These are phyloP conservation scores for Eupithecia inturbata DNA, from an alignment of 2,888 invertebrate genomes.

Conservation along the genomic window DNA sequence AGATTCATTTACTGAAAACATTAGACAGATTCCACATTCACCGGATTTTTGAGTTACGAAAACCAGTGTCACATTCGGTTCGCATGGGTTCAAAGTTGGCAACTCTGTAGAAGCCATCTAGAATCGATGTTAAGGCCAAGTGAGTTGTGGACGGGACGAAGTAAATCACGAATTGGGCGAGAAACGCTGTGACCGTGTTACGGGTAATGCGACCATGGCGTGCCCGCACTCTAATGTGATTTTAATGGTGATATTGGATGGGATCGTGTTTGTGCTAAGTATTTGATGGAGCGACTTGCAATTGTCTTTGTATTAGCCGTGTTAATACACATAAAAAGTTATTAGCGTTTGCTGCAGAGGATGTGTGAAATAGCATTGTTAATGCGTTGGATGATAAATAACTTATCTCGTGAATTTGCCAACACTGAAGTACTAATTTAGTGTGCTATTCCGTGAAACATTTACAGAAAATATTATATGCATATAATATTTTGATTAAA, in stretches of 20 bases:
- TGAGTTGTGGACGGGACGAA: slow-evolving; percentile 47
- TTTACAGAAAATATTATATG: background rate
- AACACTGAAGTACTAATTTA: background rate
- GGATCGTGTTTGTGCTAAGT: slow-evolving; percentile 74
- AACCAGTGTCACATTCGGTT: background rate
- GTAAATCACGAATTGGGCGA: slow-evolving; percentile 77
- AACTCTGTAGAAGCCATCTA: background rate
- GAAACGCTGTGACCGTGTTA: slow-evolving; percentile 82
- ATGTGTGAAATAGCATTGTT: slow-evolving; percentile 48
- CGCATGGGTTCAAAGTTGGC: background rate
- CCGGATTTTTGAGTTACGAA: background rate
- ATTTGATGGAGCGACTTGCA: slow-evolving; percentile 77
- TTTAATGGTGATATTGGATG: slow-evolving; percentile 77
- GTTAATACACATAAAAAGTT: slow-evolving; percentile 61
- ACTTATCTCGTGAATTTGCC: slow-evolving; percentile 4
- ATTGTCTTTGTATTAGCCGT: slow-evolving; percentile 68
- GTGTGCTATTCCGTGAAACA: background rate
- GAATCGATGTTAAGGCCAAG: background rate
- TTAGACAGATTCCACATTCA: background rate
- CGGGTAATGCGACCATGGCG: slow-evolving; percentile 78
- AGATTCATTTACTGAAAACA: background rate
- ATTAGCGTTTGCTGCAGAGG: slow-evolving; percentile 47
- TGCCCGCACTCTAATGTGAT: slow-evolving; percentile 77
- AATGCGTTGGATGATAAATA: slow-evolving; percentile 14
- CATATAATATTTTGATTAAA: too few relatives aligned